Evolutionary conservation across 1,140 invertebrate genomes (phyloP), one percentile per base, ranked within the genome.

Genomic region (Kradibia gibbosae): DNA sequence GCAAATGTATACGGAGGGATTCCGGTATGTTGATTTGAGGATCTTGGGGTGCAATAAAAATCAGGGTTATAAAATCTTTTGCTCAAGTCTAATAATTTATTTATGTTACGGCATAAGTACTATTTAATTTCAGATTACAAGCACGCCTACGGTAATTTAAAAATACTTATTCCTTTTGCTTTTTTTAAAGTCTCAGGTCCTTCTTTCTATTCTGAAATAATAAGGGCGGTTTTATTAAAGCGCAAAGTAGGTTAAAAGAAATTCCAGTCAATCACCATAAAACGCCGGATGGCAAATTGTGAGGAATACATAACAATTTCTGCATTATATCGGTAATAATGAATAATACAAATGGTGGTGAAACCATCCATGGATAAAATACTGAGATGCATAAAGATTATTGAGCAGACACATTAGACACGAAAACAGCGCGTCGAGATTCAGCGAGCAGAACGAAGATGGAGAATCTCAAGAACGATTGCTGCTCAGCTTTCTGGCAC

Each of bases 1-100:
- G 86, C 86, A 87, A 87, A 87, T 87, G 83, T 80, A 82, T 71
- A 83, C 85, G 36, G 17, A 45, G 53, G 67, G 34, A 45, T 72
- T 60, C 84, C 85, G 84, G 78, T 86, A 85, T 84, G 86, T 85
- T 85, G 85, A 86, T 87, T 84, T 85, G 82, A 82, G 72, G 80
- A 84, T 84, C 82, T 85, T 82, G 83, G 84, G 50, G 31, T 42
- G 73, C 22, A 39, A 75, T 75, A 75, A 75, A 75, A 75, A 55
- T 57, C 48, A 20, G 28, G 39, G 20, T 39, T 39, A 67, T 39
- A 67, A 67, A 39, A 67, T 17, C 34, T 36, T 67, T 67, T 36
- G 3, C 11, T 39, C 11, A 22, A 67, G 25, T 67, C 34, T 20
- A 67, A 67, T 67, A 67, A 67, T 67, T 67, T n/a, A 67, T 67